phyloP scores from a whole-genome alignment of 2,113 vertebrate species.

The Blennius ocellaris region DNA sequence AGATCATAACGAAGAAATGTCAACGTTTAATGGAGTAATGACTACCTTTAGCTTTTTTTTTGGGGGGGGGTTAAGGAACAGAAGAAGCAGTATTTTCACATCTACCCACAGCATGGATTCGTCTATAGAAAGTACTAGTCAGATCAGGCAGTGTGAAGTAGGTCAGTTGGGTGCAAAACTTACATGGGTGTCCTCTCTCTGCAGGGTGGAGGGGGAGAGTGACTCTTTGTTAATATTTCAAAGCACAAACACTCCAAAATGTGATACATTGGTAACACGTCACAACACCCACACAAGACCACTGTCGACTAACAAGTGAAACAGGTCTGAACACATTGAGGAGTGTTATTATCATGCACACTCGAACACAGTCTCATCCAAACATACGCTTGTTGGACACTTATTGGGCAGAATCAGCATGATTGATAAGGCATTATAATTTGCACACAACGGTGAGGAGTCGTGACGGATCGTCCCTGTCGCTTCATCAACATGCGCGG shows the following conservation, averaged over 20 bases:
- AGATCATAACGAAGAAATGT: neutral
- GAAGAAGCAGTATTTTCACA: neutral
- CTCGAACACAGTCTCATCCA: slow-evolving; percentile 64
- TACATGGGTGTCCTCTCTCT: slow-evolving; percentile 90
- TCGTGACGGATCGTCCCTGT: slow-evolving; percentile 54
- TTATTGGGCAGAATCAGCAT: slow-evolving; percentile 58
- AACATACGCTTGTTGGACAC: slow-evolving; percentile 58
- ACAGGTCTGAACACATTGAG: slow-evolving; percentile 46
- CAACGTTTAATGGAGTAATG: neutral
- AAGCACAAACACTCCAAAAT: slow-evolving; percentile 48
- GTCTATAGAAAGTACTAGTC: slow-evolving; percentile 17
- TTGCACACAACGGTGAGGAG: slow-evolving; percentile 29
- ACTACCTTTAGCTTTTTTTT: neutral
- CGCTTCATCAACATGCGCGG: slow-evolving; percentile 36
- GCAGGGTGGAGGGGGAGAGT: slow-evolving; percentile 73
- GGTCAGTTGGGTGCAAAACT: slow-evolving; percentile 72
- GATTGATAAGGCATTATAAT: slow-evolving; percentile 72
- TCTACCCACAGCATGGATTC: slow-evolving; percentile 22
- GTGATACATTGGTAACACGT: slow-evolving; percentile 44
- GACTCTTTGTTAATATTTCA: slow-evolving; percentile 71
- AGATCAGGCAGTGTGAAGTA: slow-evolving; percentile 50
- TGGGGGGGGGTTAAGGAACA: neutral
- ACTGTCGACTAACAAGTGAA: slow-evolving; percentile 43
- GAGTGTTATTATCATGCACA: slow-evolving; percentile 70
- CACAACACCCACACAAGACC: slow-evolving; percentile 33